Percentiles rank a stretch among this genome's conserved stretches.
Evolutionary conservation across 2,113 vertebrate genomes (phyloP).

Genomic region (Sitta europaea): DNA sequence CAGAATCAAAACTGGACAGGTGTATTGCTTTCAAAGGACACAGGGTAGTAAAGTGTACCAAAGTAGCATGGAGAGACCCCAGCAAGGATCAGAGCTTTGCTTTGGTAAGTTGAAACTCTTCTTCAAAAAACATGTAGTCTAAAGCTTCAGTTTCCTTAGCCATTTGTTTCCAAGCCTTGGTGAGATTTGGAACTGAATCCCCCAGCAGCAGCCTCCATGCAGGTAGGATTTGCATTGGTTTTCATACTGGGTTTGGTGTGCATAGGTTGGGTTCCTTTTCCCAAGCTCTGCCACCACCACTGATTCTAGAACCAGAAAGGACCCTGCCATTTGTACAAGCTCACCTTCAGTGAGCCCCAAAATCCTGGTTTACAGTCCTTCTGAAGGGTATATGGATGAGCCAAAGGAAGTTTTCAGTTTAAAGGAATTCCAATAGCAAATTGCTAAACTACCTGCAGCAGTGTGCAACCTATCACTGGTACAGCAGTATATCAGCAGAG

Average conservation of each 20-base stretch:
- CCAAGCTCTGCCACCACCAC: background rate
- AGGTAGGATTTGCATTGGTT: background rate
- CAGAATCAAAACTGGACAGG: background rate
- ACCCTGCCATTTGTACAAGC: background rate
- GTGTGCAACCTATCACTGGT: background rate
- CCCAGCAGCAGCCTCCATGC: background rate
- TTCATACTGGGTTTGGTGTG: background rate
- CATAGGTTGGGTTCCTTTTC: background rate
- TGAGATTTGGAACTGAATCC: background rate
- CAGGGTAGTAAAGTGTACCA: background rate
- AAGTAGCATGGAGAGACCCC: background rate
- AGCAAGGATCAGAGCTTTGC: background rate
- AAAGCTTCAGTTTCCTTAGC: background rate
- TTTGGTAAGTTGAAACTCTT: background rate
- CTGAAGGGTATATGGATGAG: background rate
- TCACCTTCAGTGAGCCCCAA: background rate
- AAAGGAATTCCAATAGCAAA: background rate
- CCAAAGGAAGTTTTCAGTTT: background rate
- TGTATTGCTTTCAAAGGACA: background rate
- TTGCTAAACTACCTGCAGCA: background rate
- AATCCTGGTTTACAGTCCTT: background rate
- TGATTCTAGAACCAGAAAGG: background rate
- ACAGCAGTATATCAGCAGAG: background rate
- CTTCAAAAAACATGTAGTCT: background rate
- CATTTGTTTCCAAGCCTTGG: background rate